Base-by-base conservation (phyloP, 2,113 vertebrate genomes). In the Hystrix brachyura region DNA sequence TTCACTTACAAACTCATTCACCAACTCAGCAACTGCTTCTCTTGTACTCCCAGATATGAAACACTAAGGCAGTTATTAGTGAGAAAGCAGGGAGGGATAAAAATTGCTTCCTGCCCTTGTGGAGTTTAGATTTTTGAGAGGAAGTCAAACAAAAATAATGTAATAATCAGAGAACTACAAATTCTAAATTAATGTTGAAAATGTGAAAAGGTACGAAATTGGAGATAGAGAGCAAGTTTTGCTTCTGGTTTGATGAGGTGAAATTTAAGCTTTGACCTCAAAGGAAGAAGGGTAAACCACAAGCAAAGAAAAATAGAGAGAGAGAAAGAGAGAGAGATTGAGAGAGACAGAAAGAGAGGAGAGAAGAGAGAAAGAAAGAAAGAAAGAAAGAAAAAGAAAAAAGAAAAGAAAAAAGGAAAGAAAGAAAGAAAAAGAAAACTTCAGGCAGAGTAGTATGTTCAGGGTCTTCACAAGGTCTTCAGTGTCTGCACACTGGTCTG, bases 1-100 rank as follows among this genome's bases (percentile, higher is more conserved):
- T 80, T 87, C 57, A 74, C 85, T 85, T 51, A 79, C 74, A 84
- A 72, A 91, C 55, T 83, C 55, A n/a, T 34, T 88, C 55, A 90
- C 55, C n/a, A 65, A 53, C 38, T 81, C 1, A 19, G 69, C 27
- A 59, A 65, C 46, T 48, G 18, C 53, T 67, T 83, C 79, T 85
- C 23, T 94, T 59, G 1, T 4, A 67, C 23, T 84, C 78, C 3
- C 67, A 69, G n/a, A 15, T 72, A 60, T 29, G 19, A 92, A 89
- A 43, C 29, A 13, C 55, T 67, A 17, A 86, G 48, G 23, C 38
- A 67, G 38, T 87, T 93, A 43, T 80, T 62, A 80, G 27, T 21
- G 8, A 89, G n/a, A 43, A 64, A 76, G 29, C 19, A 23, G 53
- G 7, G 23, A 19, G 8, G 8, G 51, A 38, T 53, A 55, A 91